phyloP scores from a whole-genome alignment of 2,797 vertebrate species.

The Protosalanx chinensis region DNA sequence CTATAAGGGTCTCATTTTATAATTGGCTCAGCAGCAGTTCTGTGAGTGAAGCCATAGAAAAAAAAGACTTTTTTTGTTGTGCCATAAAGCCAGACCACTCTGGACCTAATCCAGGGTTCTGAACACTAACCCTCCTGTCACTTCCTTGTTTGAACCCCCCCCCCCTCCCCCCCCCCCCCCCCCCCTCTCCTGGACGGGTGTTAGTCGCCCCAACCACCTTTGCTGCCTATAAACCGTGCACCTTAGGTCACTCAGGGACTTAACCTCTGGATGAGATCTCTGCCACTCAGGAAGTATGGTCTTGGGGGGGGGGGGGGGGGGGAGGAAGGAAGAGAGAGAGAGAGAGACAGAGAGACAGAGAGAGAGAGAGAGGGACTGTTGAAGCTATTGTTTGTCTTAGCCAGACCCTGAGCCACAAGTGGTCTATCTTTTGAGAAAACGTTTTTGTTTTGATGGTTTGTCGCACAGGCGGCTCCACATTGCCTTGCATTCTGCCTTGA shows the following conservation, averaged over 20 bases:
- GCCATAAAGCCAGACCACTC: slow-evolving; percentile 3
- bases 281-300: not conserved
- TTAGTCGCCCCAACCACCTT: not conserved
- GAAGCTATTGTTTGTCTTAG: not conserved
- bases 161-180: not conserved
- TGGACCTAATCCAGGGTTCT: slow-evolving; percentile 13
- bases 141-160: not conserved
- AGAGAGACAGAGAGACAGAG: not conserved
- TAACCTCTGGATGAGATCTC: not conserved
- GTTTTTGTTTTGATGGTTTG: not conserved
- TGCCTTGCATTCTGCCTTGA: not conserved
- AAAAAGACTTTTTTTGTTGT: slow-evolving; percentile 14
- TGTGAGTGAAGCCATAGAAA: not conserved
- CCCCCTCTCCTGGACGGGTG: not conserved
- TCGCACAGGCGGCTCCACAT: not conserved
- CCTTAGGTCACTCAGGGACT: not conserved
- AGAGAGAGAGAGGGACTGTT: not conserved
- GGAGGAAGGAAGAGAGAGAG: not conserved
- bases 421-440: not conserved
- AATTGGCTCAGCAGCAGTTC: too few relatives aligned
- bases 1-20: too few relatives aligned
- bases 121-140: slow-evolving; percentile 6
- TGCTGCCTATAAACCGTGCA: not conserved
- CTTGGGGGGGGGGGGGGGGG: not conserved
- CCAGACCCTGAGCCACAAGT: slow-evolving; percentile 1